Conservation (phyloP, 2,888 invertebrate genomes). For the Ariolimax columbianus region DNA sequence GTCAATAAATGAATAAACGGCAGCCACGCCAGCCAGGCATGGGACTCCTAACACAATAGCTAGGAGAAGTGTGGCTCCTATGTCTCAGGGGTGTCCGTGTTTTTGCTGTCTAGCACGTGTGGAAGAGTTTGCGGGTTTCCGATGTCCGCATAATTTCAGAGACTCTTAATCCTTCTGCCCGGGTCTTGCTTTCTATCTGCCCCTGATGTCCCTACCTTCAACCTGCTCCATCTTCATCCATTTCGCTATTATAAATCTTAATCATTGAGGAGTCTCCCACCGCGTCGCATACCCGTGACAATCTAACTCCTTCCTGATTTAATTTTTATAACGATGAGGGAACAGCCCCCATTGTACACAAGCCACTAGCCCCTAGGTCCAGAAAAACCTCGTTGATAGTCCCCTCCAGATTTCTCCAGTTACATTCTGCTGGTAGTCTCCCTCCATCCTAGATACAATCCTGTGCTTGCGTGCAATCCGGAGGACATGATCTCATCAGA, state of each 20-base stretch:
- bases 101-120: not conserved
- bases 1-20: not conserved
- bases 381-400: not conserved
- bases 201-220: not conserved
- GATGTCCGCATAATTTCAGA: not conserved
- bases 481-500: not conserved
- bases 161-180: not conserved
- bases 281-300: too few relatives aligned
- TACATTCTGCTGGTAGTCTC: not conserved
- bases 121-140: not conserved
- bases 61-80: not conserved
- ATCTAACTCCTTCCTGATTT: not conserved
- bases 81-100: not conserved
- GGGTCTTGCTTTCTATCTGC: not conserved
- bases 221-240: not conserved
- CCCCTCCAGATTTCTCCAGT: not conserved
- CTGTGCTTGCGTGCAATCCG: not conserved
- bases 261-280: not conserved
- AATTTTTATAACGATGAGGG: constrained; percentile 20
- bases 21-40: not conserved
- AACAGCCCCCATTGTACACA: not conserved
- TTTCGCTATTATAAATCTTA: constrained; percentile 28
- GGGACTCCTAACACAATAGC: not conserved
- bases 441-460: not conserved
- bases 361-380: not conserved